Evolutionary conservation across 1,140 invertebrate genomes (phyloP).

Genomic region (Babylonia areolata): DNA sequence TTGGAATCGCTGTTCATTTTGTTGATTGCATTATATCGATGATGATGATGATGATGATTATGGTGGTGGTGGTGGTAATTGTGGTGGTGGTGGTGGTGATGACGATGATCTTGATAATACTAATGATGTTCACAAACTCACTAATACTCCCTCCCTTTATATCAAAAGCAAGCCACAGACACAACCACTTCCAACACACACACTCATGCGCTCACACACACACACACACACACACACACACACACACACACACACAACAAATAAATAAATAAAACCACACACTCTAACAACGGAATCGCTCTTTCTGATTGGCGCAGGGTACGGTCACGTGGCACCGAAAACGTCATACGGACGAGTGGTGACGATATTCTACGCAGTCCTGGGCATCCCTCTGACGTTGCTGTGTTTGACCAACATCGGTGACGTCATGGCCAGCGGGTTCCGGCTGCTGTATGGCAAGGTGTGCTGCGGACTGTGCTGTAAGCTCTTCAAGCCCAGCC

Average conservation of each 20-base stretch:
- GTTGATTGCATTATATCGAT: too few species aligned
- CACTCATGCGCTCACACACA: not conserved
- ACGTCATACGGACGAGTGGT: constrained; percentile 92
- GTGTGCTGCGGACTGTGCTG: constrained; percentile 65
- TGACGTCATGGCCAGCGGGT: constrained; percentile 95
- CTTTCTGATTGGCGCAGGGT: constrained; percentile 81
- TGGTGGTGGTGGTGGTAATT: too few species aligned
- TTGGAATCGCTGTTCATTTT: too few species aligned
- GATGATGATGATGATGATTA: too few species aligned
- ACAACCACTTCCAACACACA: not conserved
- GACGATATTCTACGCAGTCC: constrained; percentile 95
- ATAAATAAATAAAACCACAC: too few species aligned
- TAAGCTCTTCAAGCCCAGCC: constrained; percentile 60
- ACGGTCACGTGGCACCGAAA: constrained; percentile 93
- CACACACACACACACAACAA: too few species aligned
- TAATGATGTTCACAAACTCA: too few species aligned
- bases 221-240: not conserved
- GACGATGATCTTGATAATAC: too few species aligned
- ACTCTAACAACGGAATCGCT: not conserved
- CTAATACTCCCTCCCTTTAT: too few species aligned
- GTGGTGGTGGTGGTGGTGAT: too few species aligned
- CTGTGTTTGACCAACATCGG: constrained; percentile 95
- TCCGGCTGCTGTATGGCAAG: constrained; percentile 94
- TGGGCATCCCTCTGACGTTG: constrained; percentile 97
- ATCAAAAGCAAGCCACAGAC: too few species aligned